Conservation (phyloP, 1,140 invertebrate species). For the Pogonomyrmex californicus region DNA sequence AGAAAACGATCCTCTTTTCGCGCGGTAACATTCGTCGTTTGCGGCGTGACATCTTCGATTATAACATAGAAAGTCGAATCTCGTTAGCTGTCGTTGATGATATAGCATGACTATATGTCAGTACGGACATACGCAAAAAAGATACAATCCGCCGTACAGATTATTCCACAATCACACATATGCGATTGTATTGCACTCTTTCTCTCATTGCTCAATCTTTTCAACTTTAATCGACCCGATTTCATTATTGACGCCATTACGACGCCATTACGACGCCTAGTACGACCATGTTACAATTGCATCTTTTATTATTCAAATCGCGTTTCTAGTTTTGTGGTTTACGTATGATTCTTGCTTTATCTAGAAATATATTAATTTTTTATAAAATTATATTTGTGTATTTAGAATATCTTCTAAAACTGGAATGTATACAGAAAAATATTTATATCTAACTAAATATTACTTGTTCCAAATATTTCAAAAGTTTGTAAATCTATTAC, state of each 20-base stretch:
- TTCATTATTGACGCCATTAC: background rate
- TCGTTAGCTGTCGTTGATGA: slow-evolving; percentile 55
- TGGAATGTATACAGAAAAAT: no score
- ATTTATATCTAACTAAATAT: no score
- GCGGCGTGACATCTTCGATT: slow-evolving; percentile 55
- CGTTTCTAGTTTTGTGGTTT: background rate
- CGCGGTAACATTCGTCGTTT: slow-evolving; percentile 29
- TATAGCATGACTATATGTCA: slow-evolving; percentile 28
- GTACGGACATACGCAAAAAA: background rate
- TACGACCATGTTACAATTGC: slow-evolving; percentile 6
- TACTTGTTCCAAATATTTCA: no score
- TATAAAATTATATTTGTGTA: background rate
- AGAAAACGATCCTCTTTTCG: slow-evolving; percentile 52
- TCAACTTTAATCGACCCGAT: background rate
- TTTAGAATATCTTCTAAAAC: background rate
- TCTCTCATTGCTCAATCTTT: slow-evolving; percentile 13
- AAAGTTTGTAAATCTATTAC: no score
- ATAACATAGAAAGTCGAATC: slow-evolving; percentile 61
- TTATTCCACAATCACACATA: slow-evolving; percentile 13
- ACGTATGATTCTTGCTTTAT: background rate
- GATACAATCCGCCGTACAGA: background rate
- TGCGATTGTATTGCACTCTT: background rate
- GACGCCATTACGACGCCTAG: background rate
- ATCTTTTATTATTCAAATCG: background rate
- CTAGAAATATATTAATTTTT: background rate